phyloP scores from a whole-genome alignment of 2,888 invertebrate species.

The Leucozona laternaria region DNA sequence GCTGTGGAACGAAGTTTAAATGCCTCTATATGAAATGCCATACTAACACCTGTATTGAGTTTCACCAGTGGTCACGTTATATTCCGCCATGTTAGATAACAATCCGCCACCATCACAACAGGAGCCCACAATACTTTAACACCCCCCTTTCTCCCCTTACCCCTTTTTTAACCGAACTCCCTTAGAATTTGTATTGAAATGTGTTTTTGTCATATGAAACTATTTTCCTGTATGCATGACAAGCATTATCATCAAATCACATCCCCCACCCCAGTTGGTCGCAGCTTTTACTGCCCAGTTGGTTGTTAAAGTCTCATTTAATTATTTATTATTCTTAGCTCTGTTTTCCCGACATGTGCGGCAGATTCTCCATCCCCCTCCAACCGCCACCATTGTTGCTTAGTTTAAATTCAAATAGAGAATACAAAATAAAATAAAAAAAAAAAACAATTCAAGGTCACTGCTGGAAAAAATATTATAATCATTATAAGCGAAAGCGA shows the following conservation, averaged over 20 bases:
- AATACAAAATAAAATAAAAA: neutral
- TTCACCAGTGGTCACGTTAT: slow-evolving; percentile 41
- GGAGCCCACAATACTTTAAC: neutral
- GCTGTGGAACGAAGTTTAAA: neutral
- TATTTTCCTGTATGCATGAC: slow-evolving; percentile 51
- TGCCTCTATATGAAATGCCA: neutral
- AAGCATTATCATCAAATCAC: slow-evolving; percentile 12
- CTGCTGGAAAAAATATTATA: slow-evolving; percentile 51
- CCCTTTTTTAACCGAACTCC: neutral
- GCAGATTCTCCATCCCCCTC: neutral
- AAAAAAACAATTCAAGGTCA: slow-evolving; percentile 62
- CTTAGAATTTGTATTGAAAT: neutral
- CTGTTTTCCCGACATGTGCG: slow-evolving; percentile 47
- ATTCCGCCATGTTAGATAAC: slow-evolving; percentile 57
- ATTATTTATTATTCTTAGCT: slow-evolving; percentile 46
- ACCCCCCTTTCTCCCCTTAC: neutral
- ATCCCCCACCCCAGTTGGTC: slow-evolving; percentile 36
- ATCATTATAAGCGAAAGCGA: slow-evolving; percentile 68
- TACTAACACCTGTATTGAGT: slow-evolving; percentile 46
- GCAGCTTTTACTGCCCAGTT: slow-evolving; percentile 10
- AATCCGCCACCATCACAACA: slow-evolving; percentile 22
- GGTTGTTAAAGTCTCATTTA: slow-evolving; percentile 36
- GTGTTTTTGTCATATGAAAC: slow-evolving; percentile 50
- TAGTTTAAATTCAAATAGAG: slow-evolving; percentile 24
- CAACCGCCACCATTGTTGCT: neutral